These are phyloP conservation scores for Cebus imitator DNA, from an alignment of 2,113 vertebrate species.

Conservation along the genomic window DNA sequence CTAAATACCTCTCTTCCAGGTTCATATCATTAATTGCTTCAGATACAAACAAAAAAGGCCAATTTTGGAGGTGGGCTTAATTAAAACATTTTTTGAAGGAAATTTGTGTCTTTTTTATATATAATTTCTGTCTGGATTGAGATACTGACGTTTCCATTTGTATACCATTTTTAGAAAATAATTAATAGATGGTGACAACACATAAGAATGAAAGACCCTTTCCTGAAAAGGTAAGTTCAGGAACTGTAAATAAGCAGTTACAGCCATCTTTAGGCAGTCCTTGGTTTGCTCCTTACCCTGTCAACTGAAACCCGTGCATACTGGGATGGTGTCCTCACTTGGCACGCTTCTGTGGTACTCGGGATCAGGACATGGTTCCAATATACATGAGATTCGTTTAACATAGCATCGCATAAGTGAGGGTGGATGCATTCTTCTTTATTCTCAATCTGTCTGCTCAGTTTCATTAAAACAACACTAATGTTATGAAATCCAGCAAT, in stretches of 20 bases:
- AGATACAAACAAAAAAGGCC: not conserved
- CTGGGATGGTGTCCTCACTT: not conserved
- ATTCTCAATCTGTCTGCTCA: not conserved
- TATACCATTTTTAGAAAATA: not conserved
- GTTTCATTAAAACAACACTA: not conserved
- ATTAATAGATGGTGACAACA: not conserved
- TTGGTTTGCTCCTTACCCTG: not conserved
- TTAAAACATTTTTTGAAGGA: not conserved
- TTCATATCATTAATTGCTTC: not conserved
- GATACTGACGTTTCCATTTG: not conserved
- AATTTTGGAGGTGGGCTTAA: not conserved
- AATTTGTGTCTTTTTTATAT: not conserved
- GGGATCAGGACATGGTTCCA: not conserved
- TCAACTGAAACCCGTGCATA: not conserved
- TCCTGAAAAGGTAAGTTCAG: not conserved
- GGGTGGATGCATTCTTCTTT: not conserved
- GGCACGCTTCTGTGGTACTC: not conserved
- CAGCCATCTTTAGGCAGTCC: not conserved
- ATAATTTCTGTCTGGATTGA: not conserved
- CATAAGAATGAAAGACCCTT: not conserved
- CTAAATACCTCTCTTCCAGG: not conserved
- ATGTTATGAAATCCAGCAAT: not conserved
- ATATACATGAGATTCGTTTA: not conserved
- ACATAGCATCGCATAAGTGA: not conserved
- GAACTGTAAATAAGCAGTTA: not conserved